Percentiles rank a stretch among this genome's conserved stretches.
These are phyloP conservation scores for Hypomecis punctinalis DNA, from an alignment of 2,888 invertebrate genomes.

Conservation along the genomic window DNA sequence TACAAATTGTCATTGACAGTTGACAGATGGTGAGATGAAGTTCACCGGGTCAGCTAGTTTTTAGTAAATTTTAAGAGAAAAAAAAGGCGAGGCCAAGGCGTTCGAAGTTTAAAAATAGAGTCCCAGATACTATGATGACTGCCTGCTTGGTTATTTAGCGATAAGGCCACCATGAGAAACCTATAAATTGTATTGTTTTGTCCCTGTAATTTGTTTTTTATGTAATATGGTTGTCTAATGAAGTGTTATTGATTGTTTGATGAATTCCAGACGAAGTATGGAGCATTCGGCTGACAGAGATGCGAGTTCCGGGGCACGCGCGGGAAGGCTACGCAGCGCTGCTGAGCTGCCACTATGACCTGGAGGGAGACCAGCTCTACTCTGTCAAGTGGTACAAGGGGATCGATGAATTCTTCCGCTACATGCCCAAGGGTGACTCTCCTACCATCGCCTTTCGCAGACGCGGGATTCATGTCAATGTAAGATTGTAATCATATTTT, in stretches of 20 bases:
- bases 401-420: slow-evolving; percentile 93
- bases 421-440: slow-evolving; percentile 90
- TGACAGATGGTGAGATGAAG: too few relatives aligned
- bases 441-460: slow-evolving; percentile 89
- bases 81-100: too few relatives aligned
- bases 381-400: slow-evolving; percentile 97
- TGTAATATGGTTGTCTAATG: too few relatives aligned
- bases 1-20: too few relatives aligned
- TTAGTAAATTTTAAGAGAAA: too few relatives aligned
- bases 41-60: too few relatives aligned
- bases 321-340: slow-evolving; percentile 89
- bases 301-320: slow-evolving; percentile 92
- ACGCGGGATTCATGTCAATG: slow-evolving; percentile 92
- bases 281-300: slow-evolving; percentile 88
- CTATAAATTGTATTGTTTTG: too few relatives aligned
- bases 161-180: too few relatives aligned
- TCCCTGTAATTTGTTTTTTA: too few relatives aligned
- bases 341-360: slow-evolving; percentile 92
- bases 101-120: background rate
- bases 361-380: slow-evolving; percentile 90
- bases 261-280: slow-evolving; percentile 66
- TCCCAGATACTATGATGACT: background rate
- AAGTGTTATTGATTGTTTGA: too few relatives aligned
- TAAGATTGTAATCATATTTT: slow-evolving; percentile 76
- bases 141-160: too few relatives aligned